Evolutionary conservation across 2,888 invertebrate genomes (phyloP).

Genomic region (Netelia fuscicornis): DNA sequence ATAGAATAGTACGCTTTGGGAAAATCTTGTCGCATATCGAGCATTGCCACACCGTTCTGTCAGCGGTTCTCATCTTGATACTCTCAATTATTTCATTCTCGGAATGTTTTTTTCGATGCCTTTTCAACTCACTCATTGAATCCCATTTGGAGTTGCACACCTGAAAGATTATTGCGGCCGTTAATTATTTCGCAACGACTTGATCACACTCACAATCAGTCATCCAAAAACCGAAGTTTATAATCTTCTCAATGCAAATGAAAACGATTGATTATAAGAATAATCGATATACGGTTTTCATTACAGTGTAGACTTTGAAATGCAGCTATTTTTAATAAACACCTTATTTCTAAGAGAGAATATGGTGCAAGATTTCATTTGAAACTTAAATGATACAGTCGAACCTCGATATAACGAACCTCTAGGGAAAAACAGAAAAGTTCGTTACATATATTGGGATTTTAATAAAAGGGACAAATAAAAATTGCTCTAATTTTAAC

Average conservation of each 20-base stretch:
- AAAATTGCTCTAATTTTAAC: too few relatives aligned
- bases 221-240: not conserved
- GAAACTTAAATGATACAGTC: too few relatives aligned
- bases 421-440: too few relatives aligned
- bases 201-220: not conserved
- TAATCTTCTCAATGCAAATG: not conserved
- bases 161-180: slow-evolving; percentile 63
- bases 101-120: slow-evolving; percentile 79
- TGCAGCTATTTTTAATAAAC: not conserved
- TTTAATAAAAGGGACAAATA: too few relatives aligned
- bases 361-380: too few relatives aligned
- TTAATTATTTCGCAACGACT: not conserved
- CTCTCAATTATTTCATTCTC: slow-evolving; percentile 77
- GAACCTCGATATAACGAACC: too few relatives aligned
- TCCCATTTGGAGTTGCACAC: slow-evolving; percentile 77
- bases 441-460: too few relatives aligned
- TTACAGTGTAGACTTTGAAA: not conserved
- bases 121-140: slow-evolving; percentile 79
- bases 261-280: too few relatives aligned
- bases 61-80: slow-evolving; percentile 71
- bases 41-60: slow-evolving; percentile 76
- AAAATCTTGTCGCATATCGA: slow-evolving; percentile 76
- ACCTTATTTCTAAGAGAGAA: not conserved
- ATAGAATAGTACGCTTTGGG: slow-evolving; percentile 74
- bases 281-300: too few relatives aligned